phyloP scores from a whole-genome alignment of 2,797 vertebrate species.

The Hydrophis major region DNA sequence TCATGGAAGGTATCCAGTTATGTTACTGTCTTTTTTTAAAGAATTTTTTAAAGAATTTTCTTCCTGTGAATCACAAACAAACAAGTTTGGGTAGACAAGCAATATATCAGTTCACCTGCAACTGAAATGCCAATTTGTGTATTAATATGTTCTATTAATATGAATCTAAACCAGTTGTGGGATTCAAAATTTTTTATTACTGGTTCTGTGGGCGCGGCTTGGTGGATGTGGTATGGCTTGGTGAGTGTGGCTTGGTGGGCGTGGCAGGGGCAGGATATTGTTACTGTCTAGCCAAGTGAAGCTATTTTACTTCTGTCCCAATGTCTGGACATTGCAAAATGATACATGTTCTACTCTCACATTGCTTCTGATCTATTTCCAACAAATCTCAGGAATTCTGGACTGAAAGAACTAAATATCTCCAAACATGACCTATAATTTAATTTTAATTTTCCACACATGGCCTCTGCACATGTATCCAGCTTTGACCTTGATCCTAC shows the following conservation, averaged over 20 bases:
- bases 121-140: background rate
- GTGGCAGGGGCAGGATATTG: background rate
- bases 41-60: background rate
- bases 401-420: background rate
- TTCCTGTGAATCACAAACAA: background rate
- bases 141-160: background rate
- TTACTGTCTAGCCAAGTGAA: background rate
- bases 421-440: background rate
- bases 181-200: too few species aligned
- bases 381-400: background rate
- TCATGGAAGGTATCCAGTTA: background rate
- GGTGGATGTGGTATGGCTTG: too few species aligned
- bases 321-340: background rate
- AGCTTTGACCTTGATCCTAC: background rate
- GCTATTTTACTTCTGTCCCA: background rate
- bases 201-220: too few species aligned
- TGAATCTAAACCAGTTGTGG: background rate
- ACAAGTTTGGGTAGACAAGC: background rate
- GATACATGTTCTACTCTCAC: background rate
- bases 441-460: background rate
- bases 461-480: too few species aligned
- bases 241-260: too few species aligned
- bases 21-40: background rate
- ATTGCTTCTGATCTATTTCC: background rate
- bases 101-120: background rate